Conservation (phyloP, 2,888 invertebrate species). For the Epirrita christyi region DNA sequence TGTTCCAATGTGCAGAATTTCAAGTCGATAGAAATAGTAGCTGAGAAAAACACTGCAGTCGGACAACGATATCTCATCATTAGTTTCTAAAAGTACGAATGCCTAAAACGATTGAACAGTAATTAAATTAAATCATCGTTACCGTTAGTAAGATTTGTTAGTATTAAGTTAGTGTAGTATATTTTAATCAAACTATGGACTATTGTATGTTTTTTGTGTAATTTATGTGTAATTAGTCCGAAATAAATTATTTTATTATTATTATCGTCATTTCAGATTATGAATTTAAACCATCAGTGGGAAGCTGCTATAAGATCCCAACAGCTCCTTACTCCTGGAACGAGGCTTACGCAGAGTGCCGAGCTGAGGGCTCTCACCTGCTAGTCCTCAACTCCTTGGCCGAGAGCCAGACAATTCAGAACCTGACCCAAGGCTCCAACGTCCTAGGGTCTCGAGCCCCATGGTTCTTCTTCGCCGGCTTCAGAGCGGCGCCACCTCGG, state of each 20-base stretch:
- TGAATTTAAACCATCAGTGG: conserved; percentile 46
- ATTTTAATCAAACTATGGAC: no score
- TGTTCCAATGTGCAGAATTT: no score
- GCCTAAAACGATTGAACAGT: not conserved
- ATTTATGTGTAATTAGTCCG: no score
- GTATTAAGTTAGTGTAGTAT: no score
- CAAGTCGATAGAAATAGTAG: no score
- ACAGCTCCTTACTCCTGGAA: conserved; percentile 55
- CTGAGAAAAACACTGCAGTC: no score
- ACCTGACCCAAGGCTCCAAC: conserved; percentile 40
- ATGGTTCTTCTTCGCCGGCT: conserved; percentile 63
- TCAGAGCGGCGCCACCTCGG: conserved; percentile 51
- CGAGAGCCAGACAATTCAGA: conserved; percentile 51
- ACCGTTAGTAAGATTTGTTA: no score
- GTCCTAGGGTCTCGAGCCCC: conserved; percentile 21
- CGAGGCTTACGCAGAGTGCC: conserved; percentile 62
- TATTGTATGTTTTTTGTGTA: no score
- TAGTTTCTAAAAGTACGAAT: no score
- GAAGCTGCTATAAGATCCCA: conserved; percentile 67
- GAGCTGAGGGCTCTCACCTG: conserved; percentile 58
- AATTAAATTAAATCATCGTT: not conserved
- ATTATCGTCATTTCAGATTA: conserved; percentile 50
- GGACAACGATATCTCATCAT: no score
- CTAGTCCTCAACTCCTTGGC: conserved; percentile 60
- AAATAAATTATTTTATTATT: no score